Percentiles rank a stretch among this genome's conserved stretches.
phyloP scores from a whole-genome alignment of 2,797 vertebrate species.

The Neosilurus hyrtlii region DNA sequence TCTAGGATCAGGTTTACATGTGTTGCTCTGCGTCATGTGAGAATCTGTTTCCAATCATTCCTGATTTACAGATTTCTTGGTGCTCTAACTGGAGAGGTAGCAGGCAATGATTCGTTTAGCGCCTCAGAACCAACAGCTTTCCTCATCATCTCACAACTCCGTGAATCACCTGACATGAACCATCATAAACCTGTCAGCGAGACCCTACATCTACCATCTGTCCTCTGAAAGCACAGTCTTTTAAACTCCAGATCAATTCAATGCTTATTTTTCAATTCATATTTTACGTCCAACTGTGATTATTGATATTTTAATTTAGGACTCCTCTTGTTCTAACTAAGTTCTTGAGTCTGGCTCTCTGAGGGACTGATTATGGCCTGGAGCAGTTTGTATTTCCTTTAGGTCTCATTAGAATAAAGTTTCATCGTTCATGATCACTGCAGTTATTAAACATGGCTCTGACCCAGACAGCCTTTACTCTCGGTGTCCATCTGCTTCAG shows the following conservation, averaged over 20 bases:
- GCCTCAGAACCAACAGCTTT: background rate
- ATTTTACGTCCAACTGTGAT: background rate
- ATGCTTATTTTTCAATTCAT: background rate
- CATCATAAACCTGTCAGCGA: background rate
- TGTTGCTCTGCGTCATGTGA: background rate
- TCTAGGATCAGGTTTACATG: background rate
- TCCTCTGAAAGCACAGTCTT: background rate
- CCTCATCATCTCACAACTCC: background rate
- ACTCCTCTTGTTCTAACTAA: background rate
- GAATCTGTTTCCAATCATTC: constrained; percentile 11
- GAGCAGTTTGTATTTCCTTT: constrained; percentile 22
- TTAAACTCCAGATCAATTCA: background rate
- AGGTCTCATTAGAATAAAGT: constrained; percentile 32
- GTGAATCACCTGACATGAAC: background rate
- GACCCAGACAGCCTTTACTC: constrained; percentile 24
- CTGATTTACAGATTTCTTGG: background rate
- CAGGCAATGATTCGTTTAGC: background rate
- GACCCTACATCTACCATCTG: background rate
- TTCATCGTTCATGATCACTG: constrained; percentile 27
- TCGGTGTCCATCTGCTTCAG: constrained; percentile 20
- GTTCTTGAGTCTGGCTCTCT: background rate
- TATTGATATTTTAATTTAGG: no score
- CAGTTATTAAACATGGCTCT: constrained; percentile 32
- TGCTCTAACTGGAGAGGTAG: background rate
- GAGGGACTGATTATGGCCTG: background rate